Evolutionary conservation across 92 coral and sea anemone species (phyloP).

Genomic region (Isaurus tuberculatus): DNA sequence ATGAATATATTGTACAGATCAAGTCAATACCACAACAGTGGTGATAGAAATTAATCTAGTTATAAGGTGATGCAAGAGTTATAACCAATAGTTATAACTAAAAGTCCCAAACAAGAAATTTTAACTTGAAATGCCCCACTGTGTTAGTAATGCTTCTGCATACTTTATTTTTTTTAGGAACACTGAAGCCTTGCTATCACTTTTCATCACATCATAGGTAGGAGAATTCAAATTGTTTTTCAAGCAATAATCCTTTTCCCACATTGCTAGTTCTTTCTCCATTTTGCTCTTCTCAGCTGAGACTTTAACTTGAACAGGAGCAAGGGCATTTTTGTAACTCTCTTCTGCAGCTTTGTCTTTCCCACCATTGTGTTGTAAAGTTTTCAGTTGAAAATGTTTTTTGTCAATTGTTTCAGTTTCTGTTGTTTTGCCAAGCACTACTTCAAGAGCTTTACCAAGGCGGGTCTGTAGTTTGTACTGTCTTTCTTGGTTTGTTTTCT

Average conservation of each 20-base stretch:
- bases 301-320: constrained; percentile 3
- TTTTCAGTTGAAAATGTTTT: background rate
- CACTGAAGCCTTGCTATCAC: background rate
- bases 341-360: constrained; percentile 11
- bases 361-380: constrained; percentile 1
- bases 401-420: background rate
- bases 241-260: background rate
- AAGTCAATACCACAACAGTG: constrained; percentile 25
- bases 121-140: constrained; percentile 17
- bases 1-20: background rate
- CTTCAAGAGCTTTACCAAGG: background rate
- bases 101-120: background rate
- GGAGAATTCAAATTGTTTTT: constrained; percentile 2
- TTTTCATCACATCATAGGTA: constrained; percentile 9
- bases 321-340: constrained; percentile 6
- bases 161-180: constrained; percentile 25
- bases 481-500: background rate
- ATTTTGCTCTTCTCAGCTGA: background rate
- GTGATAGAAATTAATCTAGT: constrained; percentile 1
- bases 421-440: background rate
- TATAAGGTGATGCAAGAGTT: constrained; percentile 18
- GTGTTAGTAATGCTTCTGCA: constrained; percentile 8
- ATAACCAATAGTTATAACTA: constrained; percentile 16
- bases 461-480: background rate
- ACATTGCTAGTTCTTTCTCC: background rate